These are phyloP conservation scores for Thinocorus orbignyianus DNA, from an alignment of 2,113 vertebrate species.

Conservation along the genomic window DNA sequence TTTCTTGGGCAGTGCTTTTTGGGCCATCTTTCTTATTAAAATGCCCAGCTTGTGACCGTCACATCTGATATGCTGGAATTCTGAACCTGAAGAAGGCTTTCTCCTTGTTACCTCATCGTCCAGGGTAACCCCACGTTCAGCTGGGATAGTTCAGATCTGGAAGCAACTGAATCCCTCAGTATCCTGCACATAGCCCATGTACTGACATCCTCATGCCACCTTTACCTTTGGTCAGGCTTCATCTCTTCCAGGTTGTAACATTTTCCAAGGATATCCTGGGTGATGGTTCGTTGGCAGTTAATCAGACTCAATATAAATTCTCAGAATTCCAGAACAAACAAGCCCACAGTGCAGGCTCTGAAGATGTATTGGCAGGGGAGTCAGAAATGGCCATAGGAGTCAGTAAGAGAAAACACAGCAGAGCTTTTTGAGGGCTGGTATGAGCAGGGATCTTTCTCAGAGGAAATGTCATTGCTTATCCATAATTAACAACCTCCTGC, in stretches of 20 bases:
- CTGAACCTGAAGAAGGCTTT: neutral
- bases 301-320: neutral
- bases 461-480: neutral
- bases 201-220: neutral
- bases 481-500: neutral
- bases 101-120: neutral
- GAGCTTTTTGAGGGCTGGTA: neutral
- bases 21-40: rapidly evolving
- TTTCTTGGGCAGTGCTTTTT: neutral
- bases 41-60: neutral
- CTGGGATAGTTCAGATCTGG: neutral
- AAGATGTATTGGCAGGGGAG: neutral
- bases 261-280: neutral
- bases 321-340: neutral
- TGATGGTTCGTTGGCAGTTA: neutral
- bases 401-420: neutral
- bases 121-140: neutral
- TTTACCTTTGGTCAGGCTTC: neutral
- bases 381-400: neutral
- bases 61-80: neutral
- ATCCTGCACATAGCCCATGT: neutral
- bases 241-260: neutral
- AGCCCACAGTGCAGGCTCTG: neutral
- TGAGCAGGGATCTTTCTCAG: neutral
- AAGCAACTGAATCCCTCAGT: rapidly evolving